phyloP scores from a whole-genome alignment of 2,113 vertebrate species.

The Tyto alba region DNA sequence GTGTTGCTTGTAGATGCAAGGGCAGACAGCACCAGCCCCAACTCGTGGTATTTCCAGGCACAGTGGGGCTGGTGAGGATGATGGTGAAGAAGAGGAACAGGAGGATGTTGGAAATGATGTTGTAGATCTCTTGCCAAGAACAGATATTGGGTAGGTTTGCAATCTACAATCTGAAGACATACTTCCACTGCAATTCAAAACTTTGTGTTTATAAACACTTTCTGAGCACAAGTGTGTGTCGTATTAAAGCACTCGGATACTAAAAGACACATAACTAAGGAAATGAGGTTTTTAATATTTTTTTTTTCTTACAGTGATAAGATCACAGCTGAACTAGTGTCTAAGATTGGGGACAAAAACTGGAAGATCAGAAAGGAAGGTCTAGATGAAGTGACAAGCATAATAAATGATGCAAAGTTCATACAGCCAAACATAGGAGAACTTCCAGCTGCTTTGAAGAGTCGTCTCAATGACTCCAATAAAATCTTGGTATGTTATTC shows the following conservation, averaged over 20 bases:
- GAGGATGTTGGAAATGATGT: conserved; percentile 81
- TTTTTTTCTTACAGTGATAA: conserved; percentile 81
- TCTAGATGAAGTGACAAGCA: conserved; percentile 86
- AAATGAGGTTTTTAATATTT: background rate
- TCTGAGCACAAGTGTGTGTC: background rate
- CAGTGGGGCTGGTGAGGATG: conserved; percentile 69
- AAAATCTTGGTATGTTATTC: conserved; percentile 87
- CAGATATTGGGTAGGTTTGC: conserved; percentile 83
- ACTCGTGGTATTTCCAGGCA: conserved; percentile 77
- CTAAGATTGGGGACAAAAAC: conserved; percentile 95
- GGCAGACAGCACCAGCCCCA: conserved; percentile 84
- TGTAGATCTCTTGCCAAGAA: conserved; percentile 90
- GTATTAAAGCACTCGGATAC: background rate
- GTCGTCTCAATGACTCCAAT: conserved; percentile 92
- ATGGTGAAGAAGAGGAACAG: conserved; percentile 81
- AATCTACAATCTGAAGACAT: background rate
- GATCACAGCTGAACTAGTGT: conserved; percentile 87
- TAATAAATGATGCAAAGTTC: conserved; percentile 96
- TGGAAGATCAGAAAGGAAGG: conserved; percentile 99
- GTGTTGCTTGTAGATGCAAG: conserved; percentile 83
- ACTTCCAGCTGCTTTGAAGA: conserved; percentile 87
- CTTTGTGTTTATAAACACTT: background rate
- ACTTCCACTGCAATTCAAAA: background rate
- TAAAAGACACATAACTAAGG: background rate
- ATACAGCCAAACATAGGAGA: conserved; percentile 92